Evolutionary conservation across 2,797 vertebrate genomes (phyloP).

Genomic region (Halcyon chelicuti): DNA sequence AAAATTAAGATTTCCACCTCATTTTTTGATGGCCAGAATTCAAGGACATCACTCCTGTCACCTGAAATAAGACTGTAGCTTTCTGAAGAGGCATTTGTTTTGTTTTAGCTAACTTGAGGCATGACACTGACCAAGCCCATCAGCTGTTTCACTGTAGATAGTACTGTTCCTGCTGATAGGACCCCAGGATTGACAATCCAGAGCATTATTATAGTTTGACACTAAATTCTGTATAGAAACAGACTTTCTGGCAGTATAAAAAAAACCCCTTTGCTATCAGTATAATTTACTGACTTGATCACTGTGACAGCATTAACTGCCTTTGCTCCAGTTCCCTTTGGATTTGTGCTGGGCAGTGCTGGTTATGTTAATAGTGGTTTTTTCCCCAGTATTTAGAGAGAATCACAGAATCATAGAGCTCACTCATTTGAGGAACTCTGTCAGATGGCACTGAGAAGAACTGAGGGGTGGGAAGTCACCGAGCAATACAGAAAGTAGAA

Average conservation of each 20-base stretch:
- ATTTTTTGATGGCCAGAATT: neutral
- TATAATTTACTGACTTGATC: neutral
- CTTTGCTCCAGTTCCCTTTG: neutral
- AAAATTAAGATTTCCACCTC: neutral
- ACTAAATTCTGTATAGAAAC: neutral
- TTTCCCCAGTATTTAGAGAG: neutral
- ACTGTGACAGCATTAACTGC: neutral
- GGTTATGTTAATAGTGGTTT: neutral
- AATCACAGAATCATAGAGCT: too few relatives aligned
- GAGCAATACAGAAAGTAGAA: neutral
- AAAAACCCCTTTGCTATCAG: neutral
- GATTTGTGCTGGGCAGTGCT: neutral
- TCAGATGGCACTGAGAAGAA: neutral
- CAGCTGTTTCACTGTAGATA: neutral
- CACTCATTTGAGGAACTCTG: neutral
- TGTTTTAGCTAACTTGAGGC: neutral
- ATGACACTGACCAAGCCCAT: neutral
- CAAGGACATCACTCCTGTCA: neutral
- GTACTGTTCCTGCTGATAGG: neutral
- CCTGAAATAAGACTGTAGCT: neutral
- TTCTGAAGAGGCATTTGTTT: neutral
- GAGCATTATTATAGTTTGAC: neutral
- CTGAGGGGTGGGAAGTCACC: neutral
- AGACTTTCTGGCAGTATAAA: neutral
- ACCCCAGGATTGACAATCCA: neutral